These are phyloP conservation scores for Australoheros scitulus DNA, from an alignment of 2,113 vertebrate genomes.

Conservation along the genomic window DNA sequence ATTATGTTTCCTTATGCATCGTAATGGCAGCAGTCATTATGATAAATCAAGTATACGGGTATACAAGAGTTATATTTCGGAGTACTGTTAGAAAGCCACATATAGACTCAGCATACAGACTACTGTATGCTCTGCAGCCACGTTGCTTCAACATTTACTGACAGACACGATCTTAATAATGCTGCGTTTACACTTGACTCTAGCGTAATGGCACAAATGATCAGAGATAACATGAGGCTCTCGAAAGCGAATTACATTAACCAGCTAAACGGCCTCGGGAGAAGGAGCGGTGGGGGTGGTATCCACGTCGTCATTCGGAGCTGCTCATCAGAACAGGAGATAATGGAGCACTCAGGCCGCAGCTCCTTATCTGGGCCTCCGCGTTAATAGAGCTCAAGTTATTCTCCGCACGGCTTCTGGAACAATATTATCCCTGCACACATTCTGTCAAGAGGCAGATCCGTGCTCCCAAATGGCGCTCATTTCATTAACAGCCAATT, in stretches of 20 bases:
- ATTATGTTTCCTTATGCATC: no score
- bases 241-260: slow-evolving; percentile 94
- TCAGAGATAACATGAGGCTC: slow-evolving; percentile 90
- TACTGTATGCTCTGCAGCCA: slow-evolving; percentile 45
- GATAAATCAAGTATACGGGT: not conserved
- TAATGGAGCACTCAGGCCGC: slow-evolving; percentile 92
- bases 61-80: not conserved
- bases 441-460: slow-evolving; percentile 68
- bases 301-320: slow-evolving; percentile 77
- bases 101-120: slow-evolving; percentile 8
- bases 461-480: slow-evolving; percentile 83
- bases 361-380: slow-evolving; percentile 71
- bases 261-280: slow-evolving; percentile 88
- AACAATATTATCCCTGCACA: slow-evolving; percentile 85
- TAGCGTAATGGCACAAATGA: slow-evolving; percentile 93
- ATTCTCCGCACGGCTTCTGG: slow-evolving; percentile 91
- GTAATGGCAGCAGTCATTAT: no score
- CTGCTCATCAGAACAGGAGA: slow-evolving; percentile 87
- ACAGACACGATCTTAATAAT: slow-evolving; percentile 84
- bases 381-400: slow-evolving; percentile 83
- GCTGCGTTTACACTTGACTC: slow-evolving; percentile 90
- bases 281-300: slow-evolving; percentile 27
- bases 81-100: slow-evolving; percentile 20
- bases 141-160: slow-evolving; percentile 75
- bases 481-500: slow-evolving; percentile 82